phyloP scores from a whole-genome alignment of 1,140 invertebrate genomes.

The Stegodyphus mimosarum region DNA sequence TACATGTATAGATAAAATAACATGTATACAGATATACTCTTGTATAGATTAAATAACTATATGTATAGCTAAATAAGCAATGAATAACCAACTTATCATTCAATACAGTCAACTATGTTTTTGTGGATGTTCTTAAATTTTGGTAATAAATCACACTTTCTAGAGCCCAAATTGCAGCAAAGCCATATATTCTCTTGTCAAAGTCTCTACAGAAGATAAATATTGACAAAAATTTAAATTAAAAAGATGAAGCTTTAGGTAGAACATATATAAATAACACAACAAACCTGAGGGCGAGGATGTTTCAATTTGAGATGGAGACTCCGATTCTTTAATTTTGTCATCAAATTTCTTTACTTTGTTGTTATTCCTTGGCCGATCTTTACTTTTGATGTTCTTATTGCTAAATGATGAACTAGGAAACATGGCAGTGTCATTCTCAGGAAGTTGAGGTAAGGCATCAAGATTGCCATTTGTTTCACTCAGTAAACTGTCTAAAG shows the following conservation, averaged over 20 bases:
- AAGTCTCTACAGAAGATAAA: too few relatives aligned
- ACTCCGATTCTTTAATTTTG: slow-evolving; percentile 50
- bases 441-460: slow-evolving; percentile 8
- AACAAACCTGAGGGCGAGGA: slow-evolving; percentile 48
- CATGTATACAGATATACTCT: too few relatives aligned
- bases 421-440: slow-evolving; percentile 34
- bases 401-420: neutral
- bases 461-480: slow-evolving; percentile 52
- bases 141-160: too few relatives aligned
- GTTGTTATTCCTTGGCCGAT: slow-evolving; percentile 21
- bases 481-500: slow-evolving; percentile 47
- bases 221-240: neutral
- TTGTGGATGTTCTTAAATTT: too few relatives aligned
- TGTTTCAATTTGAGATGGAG: slow-evolving; percentile 39
- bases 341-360: slow-evolving; percentile 45
- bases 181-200: too few relatives aligned
- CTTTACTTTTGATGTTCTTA: slow-evolving; percentile 39
- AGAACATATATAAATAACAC: neutral
- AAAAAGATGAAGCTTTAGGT: neutral
- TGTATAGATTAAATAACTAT: too few relatives aligned
- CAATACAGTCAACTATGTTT: too few relatives aligned
- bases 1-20: too few relatives aligned
- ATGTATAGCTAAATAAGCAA: too few relatives aligned
- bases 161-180: too few relatives aligned
- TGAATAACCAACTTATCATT: too few relatives aligned